Conservation (phyloP, 2,888 invertebrate species). For the Drosophila prolongata region DNA sequence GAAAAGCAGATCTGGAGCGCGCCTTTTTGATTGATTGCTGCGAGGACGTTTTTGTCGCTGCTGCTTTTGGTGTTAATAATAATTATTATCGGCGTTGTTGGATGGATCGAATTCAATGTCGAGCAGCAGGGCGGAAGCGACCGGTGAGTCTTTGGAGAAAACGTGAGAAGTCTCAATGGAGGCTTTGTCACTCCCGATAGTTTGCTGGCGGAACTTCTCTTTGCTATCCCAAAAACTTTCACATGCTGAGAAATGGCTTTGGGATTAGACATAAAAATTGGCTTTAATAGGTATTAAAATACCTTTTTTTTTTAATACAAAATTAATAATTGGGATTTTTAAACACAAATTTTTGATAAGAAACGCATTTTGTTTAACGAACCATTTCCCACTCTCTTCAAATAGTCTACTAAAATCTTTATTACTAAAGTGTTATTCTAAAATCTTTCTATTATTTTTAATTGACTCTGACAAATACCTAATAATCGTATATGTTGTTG, state of each 20-base stretch:
- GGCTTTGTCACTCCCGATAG: conserved; percentile 22
- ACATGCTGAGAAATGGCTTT: conserved; percentile 13
- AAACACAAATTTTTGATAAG: too few relatives aligned
- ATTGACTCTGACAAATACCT: conserved; percentile 8
- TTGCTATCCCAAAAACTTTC: conserved; percentile 5
- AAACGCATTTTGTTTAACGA: too few relatives aligned
- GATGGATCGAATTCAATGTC: conserved; percentile 31
- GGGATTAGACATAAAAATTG: not conserved
- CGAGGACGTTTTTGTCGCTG: conserved; percentile 46
- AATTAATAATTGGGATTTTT: too few relatives aligned
- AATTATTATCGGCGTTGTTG: conserved; percentile 57
- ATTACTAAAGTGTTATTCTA: not conserved
- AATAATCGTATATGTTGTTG: conserved; percentile 11
- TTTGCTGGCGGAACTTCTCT: conserved; percentile 7
- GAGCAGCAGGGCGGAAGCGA: conserved; percentile 24
- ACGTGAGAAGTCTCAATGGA: conserved; percentile 50
- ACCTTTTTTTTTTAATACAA: too few relatives aligned
- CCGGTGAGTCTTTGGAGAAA: conserved; percentile 25
- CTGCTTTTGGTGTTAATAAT: conserved; percentile 75
- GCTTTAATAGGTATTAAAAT: too few relatives aligned
- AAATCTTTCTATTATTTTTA: conserved; percentile 3
- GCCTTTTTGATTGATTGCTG: conserved; percentile 46
- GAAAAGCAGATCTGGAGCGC: conserved; percentile 53
- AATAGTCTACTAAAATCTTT: too few relatives aligned
- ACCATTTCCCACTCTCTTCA: too few relatives aligned